These are phyloP conservation scores for Anneissia japonica DNA, from an alignment of 35 echinoderm and acorn worm species.

Conservation along the genomic window DNA sequence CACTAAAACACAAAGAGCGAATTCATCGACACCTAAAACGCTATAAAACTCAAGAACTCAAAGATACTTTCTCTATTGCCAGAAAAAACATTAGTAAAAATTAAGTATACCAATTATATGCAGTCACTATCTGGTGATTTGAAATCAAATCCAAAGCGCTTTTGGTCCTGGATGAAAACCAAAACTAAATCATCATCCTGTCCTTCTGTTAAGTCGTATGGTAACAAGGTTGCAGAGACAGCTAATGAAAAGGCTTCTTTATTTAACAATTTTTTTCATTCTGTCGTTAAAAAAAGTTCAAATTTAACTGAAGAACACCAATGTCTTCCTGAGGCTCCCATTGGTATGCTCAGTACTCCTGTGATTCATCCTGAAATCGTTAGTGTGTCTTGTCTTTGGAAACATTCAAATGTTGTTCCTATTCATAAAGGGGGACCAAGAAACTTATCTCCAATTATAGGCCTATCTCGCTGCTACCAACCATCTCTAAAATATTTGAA, in stretches of 20 bases:
- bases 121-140: not conserved
- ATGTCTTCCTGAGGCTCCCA: not conserved
- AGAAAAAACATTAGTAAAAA: not conserved
- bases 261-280: constrained; percentile 6
- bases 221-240: not conserved
- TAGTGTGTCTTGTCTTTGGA: not conserved
- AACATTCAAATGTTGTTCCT: constrained; percentile 10
- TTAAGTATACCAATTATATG: not conserved
- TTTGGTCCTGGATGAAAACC: not conserved
- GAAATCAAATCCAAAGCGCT: not conserved
- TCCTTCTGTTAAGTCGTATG: not conserved
- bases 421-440: constrained; percentile 4
- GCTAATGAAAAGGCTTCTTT: constrained; percentile 2
- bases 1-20: constrained; percentile 6
- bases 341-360: not conserved
- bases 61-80: not conserved
- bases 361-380: not conserved
- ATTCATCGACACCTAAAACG: not conserved
- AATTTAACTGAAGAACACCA: not conserved
- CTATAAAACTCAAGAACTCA: not conserved
- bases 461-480: not conserved
- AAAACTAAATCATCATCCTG: not conserved
- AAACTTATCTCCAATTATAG: not conserved
- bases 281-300: not conserved
- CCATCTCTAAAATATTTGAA: not conserved